Evolutionary conservation across 1,140 invertebrate species (phyloP).

Genomic region (Steinernema feltiae): DNA sequence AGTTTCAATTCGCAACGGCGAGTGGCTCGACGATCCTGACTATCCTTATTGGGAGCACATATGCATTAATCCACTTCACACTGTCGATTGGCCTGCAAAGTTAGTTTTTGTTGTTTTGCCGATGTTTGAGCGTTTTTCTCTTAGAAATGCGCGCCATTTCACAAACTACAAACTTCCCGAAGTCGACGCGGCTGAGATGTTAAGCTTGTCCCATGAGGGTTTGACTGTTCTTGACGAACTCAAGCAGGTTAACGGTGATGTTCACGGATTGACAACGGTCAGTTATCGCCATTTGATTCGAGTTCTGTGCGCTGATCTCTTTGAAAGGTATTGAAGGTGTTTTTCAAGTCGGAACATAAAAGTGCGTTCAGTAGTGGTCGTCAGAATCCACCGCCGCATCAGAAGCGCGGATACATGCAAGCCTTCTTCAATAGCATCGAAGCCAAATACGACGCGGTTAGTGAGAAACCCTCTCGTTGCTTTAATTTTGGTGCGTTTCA

Average conservation of each 20-base stretch:
- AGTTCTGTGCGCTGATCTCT: not conserved
- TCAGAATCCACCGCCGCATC: not conserved
- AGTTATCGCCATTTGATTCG: not conserved
- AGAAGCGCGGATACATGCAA: not conserved
- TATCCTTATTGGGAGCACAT: slow-evolving; percentile 7
- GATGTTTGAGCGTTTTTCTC: not conserved
- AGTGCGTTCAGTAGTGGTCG: too few relatives aligned
- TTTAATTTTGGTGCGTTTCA: too few relatives aligned
- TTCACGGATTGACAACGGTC: not conserved
- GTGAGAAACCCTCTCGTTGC: not conserved
- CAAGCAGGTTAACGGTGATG: not conserved
- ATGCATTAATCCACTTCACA: not conserved
- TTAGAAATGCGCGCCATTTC: not conserved
- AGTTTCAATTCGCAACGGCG: not conserved
- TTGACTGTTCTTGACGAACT: not conserved
- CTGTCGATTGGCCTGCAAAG: not conserved
- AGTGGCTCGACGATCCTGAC: not conserved
- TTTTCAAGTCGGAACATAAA: not conserved
- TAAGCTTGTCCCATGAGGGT: not conserved
- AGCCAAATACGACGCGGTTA: not conserved
- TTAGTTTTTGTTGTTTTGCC: too few relatives aligned
- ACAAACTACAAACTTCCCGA: not conserved
- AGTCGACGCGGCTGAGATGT: not conserved
- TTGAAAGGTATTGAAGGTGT: not conserved
- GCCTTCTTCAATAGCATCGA: not conserved